Conservation (phyloP, 2,113 vertebrate species). For the Paradisaea rubra region DNA sequence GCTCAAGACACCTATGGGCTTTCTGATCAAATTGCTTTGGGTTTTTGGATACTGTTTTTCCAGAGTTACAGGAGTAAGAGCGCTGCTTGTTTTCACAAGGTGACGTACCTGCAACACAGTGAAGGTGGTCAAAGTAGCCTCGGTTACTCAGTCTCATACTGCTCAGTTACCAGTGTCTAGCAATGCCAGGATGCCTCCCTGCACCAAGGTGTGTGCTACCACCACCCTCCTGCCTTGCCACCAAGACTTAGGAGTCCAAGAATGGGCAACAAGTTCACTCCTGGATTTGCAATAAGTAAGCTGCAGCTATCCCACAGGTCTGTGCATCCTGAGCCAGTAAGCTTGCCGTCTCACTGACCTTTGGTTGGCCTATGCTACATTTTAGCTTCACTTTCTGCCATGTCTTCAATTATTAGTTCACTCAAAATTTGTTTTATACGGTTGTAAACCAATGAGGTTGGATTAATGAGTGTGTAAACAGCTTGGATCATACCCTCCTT, state of each 20-base stretch:
- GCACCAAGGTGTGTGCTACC: not conserved
- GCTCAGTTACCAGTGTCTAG: not conserved
- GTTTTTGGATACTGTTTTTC: not conserved
- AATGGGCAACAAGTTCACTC: rapidly evolving
- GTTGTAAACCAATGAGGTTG: not conserved
- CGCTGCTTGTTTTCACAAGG: rapidly evolving
- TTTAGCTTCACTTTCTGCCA: not conserved
- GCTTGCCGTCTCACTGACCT: not conserved
- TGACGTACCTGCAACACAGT: not conserved
- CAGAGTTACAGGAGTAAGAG: not conserved
- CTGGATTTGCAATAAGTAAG: not conserved
- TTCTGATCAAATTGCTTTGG: not conserved
- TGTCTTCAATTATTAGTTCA: not conserved
- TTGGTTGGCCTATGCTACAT: not conserved
- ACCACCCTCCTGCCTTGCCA: not conserved
- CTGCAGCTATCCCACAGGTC: not conserved
- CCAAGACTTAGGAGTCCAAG: not conserved
- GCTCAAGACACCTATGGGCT: not conserved
- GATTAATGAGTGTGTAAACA: not conserved
- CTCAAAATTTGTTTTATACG: not conserved
- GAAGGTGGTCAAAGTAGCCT: not conserved
- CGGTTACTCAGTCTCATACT: not conserved
- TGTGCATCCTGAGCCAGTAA: not conserved
- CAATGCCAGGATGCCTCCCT: not conserved
- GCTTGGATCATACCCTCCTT: not conserved